Evolutionary conservation across 2,888 invertebrate genomes (phyloP).

Genomic region (Neuroscelio doddi): DNA sequence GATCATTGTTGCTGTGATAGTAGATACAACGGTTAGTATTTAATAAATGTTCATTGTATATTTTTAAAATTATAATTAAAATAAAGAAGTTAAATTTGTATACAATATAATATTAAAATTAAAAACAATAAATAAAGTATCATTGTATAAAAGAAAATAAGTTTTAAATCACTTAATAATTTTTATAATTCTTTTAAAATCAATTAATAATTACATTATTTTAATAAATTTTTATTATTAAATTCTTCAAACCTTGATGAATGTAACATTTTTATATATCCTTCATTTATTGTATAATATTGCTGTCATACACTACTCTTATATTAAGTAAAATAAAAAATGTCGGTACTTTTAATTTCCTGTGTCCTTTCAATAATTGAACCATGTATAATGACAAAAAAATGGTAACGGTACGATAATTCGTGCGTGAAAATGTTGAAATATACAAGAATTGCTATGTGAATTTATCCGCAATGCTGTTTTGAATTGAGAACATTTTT

Average conservation of each 20-base stretch:
- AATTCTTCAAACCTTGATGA: constrained; percentile 4
- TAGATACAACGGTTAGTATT: constrained; percentile 74
- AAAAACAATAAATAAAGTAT: background rate
- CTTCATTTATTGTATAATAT: background rate
- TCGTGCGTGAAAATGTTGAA: constrained; percentile 53
- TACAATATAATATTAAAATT: background rate
- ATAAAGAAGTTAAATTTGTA: background rate
- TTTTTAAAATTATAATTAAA: no score
- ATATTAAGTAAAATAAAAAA: background rate
- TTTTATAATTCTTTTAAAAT: background rate
- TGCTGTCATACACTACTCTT: background rate
- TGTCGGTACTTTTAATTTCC: background rate
- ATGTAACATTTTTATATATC: background rate
- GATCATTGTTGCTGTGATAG: constrained; percentile 78
- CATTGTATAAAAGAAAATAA: no score
- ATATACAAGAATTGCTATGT: constrained; percentile 32
- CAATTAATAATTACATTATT: background rate
- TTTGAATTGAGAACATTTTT: constrained; percentile 11
- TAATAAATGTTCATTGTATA: no score
- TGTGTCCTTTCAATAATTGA: constrained; percentile 25
- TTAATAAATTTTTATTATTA: no score
- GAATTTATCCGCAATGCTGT: constrained; percentile 21
- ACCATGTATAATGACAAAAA: constrained; percentile 32
- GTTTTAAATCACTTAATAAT: no score
- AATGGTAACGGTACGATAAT: constrained; percentile 46